These are phyloP conservation scores for Caenorhabditis remanei DNA, from an alignment of 1,140 invertebrate species.

Conservation along the genomic window DNA sequence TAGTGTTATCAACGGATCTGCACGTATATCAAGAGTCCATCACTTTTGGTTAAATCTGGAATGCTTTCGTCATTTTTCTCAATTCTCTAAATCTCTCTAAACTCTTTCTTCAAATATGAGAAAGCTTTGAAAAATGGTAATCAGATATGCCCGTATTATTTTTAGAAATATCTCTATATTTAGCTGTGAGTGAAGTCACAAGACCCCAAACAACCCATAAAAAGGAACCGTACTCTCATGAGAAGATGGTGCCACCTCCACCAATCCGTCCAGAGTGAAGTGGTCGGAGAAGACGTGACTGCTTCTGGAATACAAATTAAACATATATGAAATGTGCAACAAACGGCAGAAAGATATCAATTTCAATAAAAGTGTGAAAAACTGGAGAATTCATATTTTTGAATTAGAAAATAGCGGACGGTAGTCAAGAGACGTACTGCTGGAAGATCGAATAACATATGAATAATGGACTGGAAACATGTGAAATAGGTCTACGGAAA, in stretches of 20 bases:
- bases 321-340: background rate
- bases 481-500: background rate
- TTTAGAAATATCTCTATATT: background rate
- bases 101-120: background rate
- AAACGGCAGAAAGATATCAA: background rate
- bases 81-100: too few relatives aligned
- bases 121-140: background rate
- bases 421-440: too few relatives aligned
- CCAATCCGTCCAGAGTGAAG: slow-evolving; percentile 40
- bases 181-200: background rate
- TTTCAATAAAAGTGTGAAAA: background rate
- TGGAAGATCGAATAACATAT: slow-evolving; percentile 27
- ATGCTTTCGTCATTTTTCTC: too few relatives aligned
- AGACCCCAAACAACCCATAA: background rate
- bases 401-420: background rate
- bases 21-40: too few relatives aligned
- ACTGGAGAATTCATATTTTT: background rate
- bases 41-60: too few relatives aligned
- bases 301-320: background rate
- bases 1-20: too few relatives aligned
- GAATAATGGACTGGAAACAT: slow-evolving; percentile 54
- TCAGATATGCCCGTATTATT: background rate
- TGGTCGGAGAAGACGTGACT: slow-evolving; percentile 22
- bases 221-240: slow-evolving; percentile 35
- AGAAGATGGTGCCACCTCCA: slow-evolving; percentile 40